phyloP scores from a whole-genome alignment of 2,113 vertebrate species.

The Myocastor coypus region DNA sequence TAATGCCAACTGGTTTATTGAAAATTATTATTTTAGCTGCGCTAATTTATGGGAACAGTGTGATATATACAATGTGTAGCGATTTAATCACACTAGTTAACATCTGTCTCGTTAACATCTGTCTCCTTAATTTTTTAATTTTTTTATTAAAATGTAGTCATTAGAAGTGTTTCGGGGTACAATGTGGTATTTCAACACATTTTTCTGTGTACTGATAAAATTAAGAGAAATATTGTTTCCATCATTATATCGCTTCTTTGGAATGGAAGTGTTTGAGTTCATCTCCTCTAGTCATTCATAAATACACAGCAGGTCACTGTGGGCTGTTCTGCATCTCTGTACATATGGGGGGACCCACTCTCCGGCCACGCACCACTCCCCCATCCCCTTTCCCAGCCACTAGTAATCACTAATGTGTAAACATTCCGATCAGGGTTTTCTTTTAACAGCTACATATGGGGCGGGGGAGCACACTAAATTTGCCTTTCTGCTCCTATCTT shows the following conservation, averaged over 20 bases:
- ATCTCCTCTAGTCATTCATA: background rate
- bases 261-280: background rate
- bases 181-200: background rate
- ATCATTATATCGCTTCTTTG: background rate
- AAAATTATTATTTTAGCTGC: slow-evolving; percentile 21
- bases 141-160: background rate
- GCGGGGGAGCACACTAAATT: background rate
- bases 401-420: background rate
- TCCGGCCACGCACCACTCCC: background rate
- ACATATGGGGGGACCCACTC: background rate
- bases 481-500: background rate
- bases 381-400: no score
- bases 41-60: background rate
- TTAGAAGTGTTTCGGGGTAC: background rate
- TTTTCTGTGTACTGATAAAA: background rate
- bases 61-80: background rate
- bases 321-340: background rate
- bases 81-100: background rate
- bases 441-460: background rate
- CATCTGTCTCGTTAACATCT: background rate
- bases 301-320: background rate
- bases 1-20: background rate
- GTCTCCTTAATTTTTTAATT: background rate
- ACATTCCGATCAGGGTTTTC: no score
- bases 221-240: background rate